A percentile compares a stretch with the other conserved stretches of the same genome.
phyloP scores from a whole-genome alignment of 2,797 vertebrate species.

The Gymnopithys bicolor region DNA sequence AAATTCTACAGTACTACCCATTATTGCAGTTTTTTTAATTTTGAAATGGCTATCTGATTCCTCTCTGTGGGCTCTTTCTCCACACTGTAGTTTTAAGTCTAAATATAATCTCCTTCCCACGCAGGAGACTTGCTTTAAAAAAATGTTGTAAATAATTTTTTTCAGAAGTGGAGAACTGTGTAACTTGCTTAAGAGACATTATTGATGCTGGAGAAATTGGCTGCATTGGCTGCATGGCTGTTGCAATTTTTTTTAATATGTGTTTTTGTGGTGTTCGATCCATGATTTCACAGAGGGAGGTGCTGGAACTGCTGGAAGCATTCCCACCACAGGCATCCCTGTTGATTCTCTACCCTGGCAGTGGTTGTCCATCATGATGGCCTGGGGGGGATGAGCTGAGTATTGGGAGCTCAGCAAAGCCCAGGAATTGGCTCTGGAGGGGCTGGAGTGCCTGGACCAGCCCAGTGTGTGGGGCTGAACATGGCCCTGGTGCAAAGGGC shows the following conservation, averaged over 20 bases:
- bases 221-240: background rate
- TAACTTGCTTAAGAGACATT: background rate
- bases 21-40: background rate
- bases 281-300: background rate
- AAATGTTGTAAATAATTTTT: background rate
- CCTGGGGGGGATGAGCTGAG: background rate
- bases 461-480: background rate
- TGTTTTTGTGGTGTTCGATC: background rate
- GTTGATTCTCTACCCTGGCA: rapidly evolving
- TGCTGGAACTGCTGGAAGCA: background rate
- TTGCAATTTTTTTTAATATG: background rate
- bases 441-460: background rate
- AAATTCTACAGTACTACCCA: background rate
- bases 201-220: background rate
- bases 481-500: background rate
- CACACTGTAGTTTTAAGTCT: conserved; percentile 7
- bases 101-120: conserved; percentile 47
- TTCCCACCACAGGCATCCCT: background rate
- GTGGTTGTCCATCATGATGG: background rate
- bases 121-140: background rate
- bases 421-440: background rate
- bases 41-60: background rate
- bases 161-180: background rate
- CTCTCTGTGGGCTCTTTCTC: background rate
- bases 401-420: background rate